phyloP scores from a whole-genome alignment of 92 coral and sea anemone genomes.

The Metridium senile region DNA sequence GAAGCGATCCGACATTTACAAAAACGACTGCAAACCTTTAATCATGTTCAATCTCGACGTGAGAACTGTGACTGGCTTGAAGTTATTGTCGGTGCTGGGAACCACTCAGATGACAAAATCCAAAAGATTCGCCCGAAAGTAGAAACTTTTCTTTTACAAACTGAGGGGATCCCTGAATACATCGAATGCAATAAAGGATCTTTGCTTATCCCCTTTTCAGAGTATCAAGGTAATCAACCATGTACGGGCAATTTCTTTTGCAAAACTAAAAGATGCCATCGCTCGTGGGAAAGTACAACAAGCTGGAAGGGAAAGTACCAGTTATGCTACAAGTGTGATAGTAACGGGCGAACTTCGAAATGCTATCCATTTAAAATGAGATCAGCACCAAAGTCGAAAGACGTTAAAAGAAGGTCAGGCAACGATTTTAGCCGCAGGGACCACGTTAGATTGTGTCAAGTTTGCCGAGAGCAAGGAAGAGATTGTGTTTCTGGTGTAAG shows the following conservation, averaged over 20 bases:
- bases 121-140: slow-evolving; percentile 39
- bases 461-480: background rate
- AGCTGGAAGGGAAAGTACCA: slow-evolving; percentile 36
- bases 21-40: background rate
- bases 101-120: slow-evolving; percentile 24
- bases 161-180: background rate
- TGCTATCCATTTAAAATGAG: slow-evolving; percentile 22
- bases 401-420: background rate
- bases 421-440: background rate
- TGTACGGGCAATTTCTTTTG: slow-evolving; percentile 37
- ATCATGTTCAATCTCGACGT: slow-evolving; percentile 16
- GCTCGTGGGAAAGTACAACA: slow-evolving; percentile 19
- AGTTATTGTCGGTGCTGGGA: slow-evolving; percentile 48
- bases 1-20: slow-evolving; percentile 37
- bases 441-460: slow-evolving; percentile 4
- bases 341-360: background rate
- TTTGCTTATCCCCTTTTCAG: slow-evolving; percentile 31
- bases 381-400: background rate
- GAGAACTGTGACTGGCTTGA: slow-evolving; percentile 36
- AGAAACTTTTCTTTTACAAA: slow-evolving; percentile 21
- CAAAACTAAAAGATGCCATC: slow-evolving; percentile 9
- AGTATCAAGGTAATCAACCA: slow-evolving; percentile 27
- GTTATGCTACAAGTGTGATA: slow-evolving; percentile 7
- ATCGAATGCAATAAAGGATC: slow-evolving; percentile 34
- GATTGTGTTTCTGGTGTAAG: slow-evolving; percentile 2